phyloP scores from a whole-genome alignment of 2,888 invertebrate genomes.

The Hypomecis punctinalis region DNA sequence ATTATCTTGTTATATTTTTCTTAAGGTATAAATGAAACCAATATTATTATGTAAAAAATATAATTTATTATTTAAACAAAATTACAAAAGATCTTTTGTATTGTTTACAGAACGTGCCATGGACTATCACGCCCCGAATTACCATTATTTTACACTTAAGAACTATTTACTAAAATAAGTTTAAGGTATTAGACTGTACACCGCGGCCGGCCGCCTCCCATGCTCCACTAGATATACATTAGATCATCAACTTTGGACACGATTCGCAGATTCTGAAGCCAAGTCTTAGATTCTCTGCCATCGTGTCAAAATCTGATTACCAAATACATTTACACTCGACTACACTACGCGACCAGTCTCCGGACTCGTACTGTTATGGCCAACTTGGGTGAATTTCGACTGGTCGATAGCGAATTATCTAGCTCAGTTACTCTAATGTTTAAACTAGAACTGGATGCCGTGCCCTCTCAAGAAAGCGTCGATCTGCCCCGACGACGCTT shows the following conservation, averaged over 20 bases:
- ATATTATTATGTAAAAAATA: slow-evolving; percentile 70
- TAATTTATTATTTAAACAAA: slow-evolving; percentile 83
- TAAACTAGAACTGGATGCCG: slow-evolving; percentile 86
- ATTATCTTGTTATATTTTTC: too few species aligned
- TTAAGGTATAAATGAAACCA: slow-evolving; percentile 32
- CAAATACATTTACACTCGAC: slow-evolving; percentile 57
- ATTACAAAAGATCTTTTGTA: slow-evolving; percentile 75
- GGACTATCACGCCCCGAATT: slow-evolving; percentile 65
- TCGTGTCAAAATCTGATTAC: slow-evolving; percentile 31
- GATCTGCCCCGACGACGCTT: slow-evolving; percentile 88
- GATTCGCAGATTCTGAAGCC: background rate
- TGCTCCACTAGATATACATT: slow-evolving; percentile 22
- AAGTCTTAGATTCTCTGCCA: background rate
- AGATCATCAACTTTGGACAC: slow-evolving; percentile 22
- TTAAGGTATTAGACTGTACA: slow-evolving; percentile 81
- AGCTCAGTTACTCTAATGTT: slow-evolving; percentile 52
- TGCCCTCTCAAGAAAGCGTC: slow-evolving; percentile 92
- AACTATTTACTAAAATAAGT: slow-evolving; percentile 68
- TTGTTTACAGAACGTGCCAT: slow-evolving; percentile 66
- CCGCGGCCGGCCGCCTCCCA: slow-evolving; percentile 50
- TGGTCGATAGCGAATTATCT: slow-evolving; percentile 64
- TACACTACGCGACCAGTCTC: slow-evolving; percentile 57
- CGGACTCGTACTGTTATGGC: slow-evolving; percentile 67
- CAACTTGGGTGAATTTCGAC: slow-evolving; percentile 47
- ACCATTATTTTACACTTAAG: slow-evolving; percentile 66